Conservation (phyloP, 35 echinoderm and acorn worm species). For the Stichopus chloronotus region DNA sequence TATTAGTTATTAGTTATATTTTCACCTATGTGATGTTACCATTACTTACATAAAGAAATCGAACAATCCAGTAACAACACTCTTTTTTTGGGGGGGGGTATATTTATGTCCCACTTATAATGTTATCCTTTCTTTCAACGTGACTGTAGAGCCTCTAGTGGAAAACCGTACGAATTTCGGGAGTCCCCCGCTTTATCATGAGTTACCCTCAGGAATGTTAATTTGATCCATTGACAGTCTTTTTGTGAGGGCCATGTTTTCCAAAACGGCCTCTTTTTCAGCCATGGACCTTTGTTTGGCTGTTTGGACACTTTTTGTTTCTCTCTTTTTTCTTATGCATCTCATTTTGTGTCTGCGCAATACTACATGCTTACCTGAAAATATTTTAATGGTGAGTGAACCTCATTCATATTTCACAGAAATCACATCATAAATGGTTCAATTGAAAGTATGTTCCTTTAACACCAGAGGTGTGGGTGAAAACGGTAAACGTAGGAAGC, state of each 20-base stretch:
- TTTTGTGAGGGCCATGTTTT: neutral
- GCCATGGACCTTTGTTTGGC: conserved; percentile 1
- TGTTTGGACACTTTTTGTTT: neutral
- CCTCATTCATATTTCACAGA: neutral
- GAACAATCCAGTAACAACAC: too few species aligned
- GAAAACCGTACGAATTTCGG: neutral
- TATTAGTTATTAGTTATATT: too few species aligned
- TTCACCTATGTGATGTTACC: too few species aligned
- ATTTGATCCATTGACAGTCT: neutral
- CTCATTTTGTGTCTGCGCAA: neutral
- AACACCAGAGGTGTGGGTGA: neutral
- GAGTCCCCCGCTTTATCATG: neutral
- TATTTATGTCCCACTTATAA: too few species aligned
- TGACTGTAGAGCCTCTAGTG: neutral
- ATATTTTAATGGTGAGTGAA: neutral
- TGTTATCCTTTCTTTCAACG: too few species aligned
- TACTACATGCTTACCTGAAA: neutral
- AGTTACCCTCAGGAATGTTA: neutral
- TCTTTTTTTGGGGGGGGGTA: too few species aligned
- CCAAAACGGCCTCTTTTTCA: neutral
- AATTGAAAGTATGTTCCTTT: conserved; percentile 2
- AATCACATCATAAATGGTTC: neutral
- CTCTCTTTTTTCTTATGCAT: neutral
- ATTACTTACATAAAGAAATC: too few species aligned
- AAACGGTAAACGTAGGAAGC: neutral